Percentiles rank a stretch among this genome's conserved stretches.
These are phyloP conservation scores for Hydractinia symbiolongicarpus DNA, from an alignment of 30 jellyfish, hydroid and myxozoan species.

Conservation along the genomic window DNA sequence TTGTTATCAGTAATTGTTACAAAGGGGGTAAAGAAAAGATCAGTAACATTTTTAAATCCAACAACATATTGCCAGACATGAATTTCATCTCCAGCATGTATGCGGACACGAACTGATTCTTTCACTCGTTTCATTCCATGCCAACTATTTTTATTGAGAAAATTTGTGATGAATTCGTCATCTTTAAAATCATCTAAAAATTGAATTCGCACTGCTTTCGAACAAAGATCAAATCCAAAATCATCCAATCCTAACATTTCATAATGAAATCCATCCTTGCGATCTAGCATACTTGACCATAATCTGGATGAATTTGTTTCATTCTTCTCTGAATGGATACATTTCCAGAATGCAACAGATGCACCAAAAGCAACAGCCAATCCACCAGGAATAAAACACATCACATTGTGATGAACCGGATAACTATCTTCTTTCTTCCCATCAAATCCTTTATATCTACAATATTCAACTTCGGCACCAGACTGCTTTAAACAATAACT, in stretches of 20 bases:
- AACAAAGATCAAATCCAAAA: neutral
- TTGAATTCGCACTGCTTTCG: neutral
- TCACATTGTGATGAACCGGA: neutral
- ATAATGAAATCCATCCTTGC: neutral
- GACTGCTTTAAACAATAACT: conserved; percentile 10
- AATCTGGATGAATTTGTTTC: neutral
- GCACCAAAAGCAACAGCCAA: neutral
- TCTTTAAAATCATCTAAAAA: neutral
- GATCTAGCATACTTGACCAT: neutral
- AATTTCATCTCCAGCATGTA: neutral
- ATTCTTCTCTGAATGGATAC: conserved; percentile 2
- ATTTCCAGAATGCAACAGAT: neutral
- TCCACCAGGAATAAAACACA: conserved; percentile 13
- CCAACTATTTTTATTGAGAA: neutral
- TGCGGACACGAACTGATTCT: neutral
- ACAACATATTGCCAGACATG: conserved; percentile 9
- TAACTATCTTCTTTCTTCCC: neutral
- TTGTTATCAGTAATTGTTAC: conserved; percentile 1
- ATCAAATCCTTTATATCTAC: neutral
- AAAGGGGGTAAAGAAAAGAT: conserved; percentile 5
- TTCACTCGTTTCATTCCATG: neutral
- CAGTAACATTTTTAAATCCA: neutral
- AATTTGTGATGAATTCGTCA: neutral
- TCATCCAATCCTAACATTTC: no score
- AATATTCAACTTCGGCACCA: conserved; percentile 6